Base-by-base conservation (phyloP, 2,888 invertebrate genomes). In the Idaea biselata region DNA sequence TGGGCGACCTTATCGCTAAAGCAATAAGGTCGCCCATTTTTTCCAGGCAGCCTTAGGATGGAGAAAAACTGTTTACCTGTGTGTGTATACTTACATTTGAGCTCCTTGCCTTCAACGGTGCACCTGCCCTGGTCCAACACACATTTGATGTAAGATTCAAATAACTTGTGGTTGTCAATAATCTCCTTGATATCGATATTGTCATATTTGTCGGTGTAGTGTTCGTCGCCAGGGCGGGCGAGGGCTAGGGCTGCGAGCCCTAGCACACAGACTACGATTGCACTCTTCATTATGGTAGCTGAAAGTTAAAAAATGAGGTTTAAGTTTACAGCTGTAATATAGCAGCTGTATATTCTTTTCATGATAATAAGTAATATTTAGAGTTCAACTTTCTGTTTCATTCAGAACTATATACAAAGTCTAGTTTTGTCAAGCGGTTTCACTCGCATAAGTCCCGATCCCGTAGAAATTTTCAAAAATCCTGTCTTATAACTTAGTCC, bases 131-230 rank as follows among this genome's bases (percentile, higher is more conserved):
- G 80, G 0, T 94, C 94, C 68, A 96, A 86, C 55, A 96, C 80
- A 74, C 97, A 97, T 56, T 94, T 94, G 31, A 95, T 77, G 78
- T 96, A 96, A 58, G 94, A 94, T 31, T 88, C 83, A 14, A 96
- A 83, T 44, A 97, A 86, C 54, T 96, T 93, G 1, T 93, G 93
- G 79, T 95, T 96, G 5, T 63, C 71, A 2, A 97, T 81, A 71
- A 96, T 94, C 73, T 94, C 93, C 58, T 95, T 94, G 60, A 97
- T 68, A 78, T 96, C 92, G 55, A 96, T 82, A 73, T 63, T 77
- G 79, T 96, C 96, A 72, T 94, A 96, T 71, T 93, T 94, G 62
- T 93, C 92, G 1, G 95, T 95, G 80, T 96, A 96, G 0, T 55
- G 33, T 3, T 59, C 61, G 0, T 58, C 55, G 0, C 56, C 61